Percentiles rank a stretch among this genome's conserved stretches.
phyloP scores from a whole-genome alignment of 2,113 vertebrate species.

The Pelecanus crispus region DNA sequence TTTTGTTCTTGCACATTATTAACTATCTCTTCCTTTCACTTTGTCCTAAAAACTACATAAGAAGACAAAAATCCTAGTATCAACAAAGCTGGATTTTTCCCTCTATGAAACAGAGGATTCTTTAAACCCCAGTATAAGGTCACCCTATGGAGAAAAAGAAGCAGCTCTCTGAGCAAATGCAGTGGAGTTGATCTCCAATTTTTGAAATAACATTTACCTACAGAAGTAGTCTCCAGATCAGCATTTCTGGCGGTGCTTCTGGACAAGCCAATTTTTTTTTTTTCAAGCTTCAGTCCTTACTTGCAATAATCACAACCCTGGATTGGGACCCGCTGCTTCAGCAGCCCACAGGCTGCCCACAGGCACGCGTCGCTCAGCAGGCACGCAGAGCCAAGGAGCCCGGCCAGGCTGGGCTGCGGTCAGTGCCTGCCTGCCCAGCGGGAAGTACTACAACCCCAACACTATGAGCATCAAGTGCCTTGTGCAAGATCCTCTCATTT shows the following conservation, averaged over 20 bases:
- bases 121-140: background rate
- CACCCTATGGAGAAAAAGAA: background rate
- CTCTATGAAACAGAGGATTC: background rate
- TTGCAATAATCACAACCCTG: background rate
- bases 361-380: accelerated
- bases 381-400: background rate
- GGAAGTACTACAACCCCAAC: background rate
- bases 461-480: accelerated
- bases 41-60: background rate
- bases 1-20: background rate
- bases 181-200: accelerated
- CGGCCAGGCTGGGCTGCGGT: accelerated
- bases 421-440: background rate
- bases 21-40: background rate
- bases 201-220: background rate
- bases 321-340: background rate
- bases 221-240: background rate
- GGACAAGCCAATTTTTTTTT: background rate
- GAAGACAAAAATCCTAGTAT: background rate
- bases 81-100: background rate
- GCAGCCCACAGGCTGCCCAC: background rate
- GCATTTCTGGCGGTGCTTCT: background rate
- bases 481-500: accelerated
- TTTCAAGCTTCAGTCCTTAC: background rate
- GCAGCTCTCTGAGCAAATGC: background rate